A percentile compares a stretch with the other conserved stretches of the same genome.
phyloP scores from a whole-genome alignment of 2,797 vertebrate species.

The Poecile montanus region DNA sequence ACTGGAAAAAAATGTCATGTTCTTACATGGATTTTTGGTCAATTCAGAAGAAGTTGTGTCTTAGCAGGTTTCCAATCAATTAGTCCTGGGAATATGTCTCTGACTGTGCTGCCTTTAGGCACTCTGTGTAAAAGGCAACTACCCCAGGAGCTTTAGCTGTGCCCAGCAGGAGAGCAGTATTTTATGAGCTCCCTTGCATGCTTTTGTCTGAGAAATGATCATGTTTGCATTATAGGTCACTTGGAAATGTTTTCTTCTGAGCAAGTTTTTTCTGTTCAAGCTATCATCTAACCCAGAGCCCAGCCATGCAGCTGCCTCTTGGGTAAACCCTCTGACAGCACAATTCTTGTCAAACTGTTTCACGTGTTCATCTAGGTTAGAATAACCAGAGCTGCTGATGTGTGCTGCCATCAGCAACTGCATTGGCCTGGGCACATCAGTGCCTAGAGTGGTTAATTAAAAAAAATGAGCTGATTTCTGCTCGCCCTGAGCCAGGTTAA shows the following conservation, averaged over 20 bases:
- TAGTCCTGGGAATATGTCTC: not conserved
- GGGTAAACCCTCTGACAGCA: not conserved
- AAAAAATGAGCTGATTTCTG: not conserved
- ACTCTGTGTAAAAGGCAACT: not conserved
- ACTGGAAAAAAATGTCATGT: not conserved
- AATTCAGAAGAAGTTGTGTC: not conserved
- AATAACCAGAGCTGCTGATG: not conserved
- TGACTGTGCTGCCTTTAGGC: not conserved
- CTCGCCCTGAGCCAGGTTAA: not conserved
- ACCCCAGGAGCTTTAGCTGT: not conserved
- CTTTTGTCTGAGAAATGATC: not conserved
- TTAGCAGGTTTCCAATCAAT: not conserved
- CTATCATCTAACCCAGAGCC: not conserved
- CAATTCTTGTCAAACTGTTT: not conserved
- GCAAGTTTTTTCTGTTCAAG: not conserved
- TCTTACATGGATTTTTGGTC: not conserved
- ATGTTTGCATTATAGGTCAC: not conserved
- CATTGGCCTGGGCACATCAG: not conserved
- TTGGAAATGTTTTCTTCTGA: not conserved
- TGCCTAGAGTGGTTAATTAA: not conserved
- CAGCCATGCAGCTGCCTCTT: not conserved
- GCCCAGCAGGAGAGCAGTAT: not conserved
- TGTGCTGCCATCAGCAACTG: conserved; percentile 10
- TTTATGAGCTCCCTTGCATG: not conserved
- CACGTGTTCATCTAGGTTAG: not conserved